Base-by-base conservation (phyloP, 2,113 vertebrate species). In the Callaeas wilsoni region DNA sequence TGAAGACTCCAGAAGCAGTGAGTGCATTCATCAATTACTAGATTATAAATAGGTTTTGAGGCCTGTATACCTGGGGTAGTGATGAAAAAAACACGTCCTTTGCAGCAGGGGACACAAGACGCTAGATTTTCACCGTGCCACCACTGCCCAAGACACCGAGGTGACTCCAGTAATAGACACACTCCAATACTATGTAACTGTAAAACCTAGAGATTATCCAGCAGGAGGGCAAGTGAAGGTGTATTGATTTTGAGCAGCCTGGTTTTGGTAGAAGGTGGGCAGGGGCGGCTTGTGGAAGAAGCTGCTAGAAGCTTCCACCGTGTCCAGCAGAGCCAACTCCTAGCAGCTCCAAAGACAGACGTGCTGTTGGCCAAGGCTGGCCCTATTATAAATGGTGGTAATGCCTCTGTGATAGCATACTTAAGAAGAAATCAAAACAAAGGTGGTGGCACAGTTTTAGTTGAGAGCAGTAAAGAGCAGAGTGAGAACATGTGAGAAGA, bases 121-220 rank as follows among this genome's bases (percentile, higher is more conserved):
- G 7, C 9, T 47, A 17, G 11, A 67, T 62, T 73, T 44, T 56
- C 16, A 67, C 29, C 0, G 0, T 46, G n/a, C 30, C 18, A 41
- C 25, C 23, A 32, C 4, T 9, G 15, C 16, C 33, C 3, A 5
- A 71, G 49, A 79, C 15, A 39, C 18, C 0, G 1, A 20, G 3
- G 12, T 39, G 44, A 67, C 9, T 37, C 22, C 11, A 22, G 6
- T 16, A 27, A 21, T 13, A 80, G 4, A 55, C 20, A 15, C 0
- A 4, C 11, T 21, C 46, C 10, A 53, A 19, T 14, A n/a, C 12
- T 60, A 69, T 59, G 5, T 2, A 73, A 64, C 16, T 5, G 2
- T 9, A 44, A 46, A 7, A 68, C 4, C 7, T 19, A 32, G 3
- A 56, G 12, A 13, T 50, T 42, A 76, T 13, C 14, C 27, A 69